phyloP scores from a whole-genome alignment of 2,888 invertebrate genomes.

The Cheilosia variabilis region DNA sequence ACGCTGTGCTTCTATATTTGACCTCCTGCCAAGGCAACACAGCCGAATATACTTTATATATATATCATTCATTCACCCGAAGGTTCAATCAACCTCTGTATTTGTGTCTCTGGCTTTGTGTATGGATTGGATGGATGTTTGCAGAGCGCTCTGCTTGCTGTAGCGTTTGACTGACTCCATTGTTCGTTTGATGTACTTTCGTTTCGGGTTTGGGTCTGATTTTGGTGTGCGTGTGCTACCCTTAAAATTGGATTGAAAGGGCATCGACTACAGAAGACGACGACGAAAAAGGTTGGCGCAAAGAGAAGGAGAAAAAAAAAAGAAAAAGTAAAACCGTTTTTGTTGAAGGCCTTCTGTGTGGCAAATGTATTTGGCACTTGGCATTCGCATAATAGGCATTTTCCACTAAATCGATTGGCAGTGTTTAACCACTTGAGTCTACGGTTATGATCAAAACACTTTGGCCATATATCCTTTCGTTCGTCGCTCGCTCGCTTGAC shows the following conservation, averaged over 20 bases:
- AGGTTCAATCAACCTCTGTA: constrained; percentile 57
- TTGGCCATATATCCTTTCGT: constrained; percentile 30
- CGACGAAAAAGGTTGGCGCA: not conserved
- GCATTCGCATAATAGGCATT: constrained; percentile 56
- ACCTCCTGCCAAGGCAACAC: constrained; percentile 37
- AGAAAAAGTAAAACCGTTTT: constrained; percentile 17
- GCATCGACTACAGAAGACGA: not conserved
- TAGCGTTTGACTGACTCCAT: constrained; percentile 34
- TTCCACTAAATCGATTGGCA: constrained; percentile 63
- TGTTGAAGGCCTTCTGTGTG: constrained; percentile 15
- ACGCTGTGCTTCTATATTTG: constrained; percentile 3
- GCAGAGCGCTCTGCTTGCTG: not conserved
- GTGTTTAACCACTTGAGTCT: constrained; percentile 51
- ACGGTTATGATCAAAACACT: constrained; percentile 56
- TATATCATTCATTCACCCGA: constrained; percentile 31
- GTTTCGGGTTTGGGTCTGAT: constrained; percentile 14
- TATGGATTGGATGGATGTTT: not conserved
- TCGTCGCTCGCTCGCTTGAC: constrained; percentile 22
- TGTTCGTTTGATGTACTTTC: constrained; percentile 44
- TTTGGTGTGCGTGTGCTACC: constrained; percentile 21
- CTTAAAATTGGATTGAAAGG: constrained; percentile 34
- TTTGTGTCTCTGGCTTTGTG: not conserved
- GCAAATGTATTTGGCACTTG: constrained; percentile 40
- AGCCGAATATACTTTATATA: not conserved
- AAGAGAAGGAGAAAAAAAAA: not conserved